phyloP scores from a whole-genome alignment of 2,888 invertebrate genomes.

The Pheosia tremula region DNA sequence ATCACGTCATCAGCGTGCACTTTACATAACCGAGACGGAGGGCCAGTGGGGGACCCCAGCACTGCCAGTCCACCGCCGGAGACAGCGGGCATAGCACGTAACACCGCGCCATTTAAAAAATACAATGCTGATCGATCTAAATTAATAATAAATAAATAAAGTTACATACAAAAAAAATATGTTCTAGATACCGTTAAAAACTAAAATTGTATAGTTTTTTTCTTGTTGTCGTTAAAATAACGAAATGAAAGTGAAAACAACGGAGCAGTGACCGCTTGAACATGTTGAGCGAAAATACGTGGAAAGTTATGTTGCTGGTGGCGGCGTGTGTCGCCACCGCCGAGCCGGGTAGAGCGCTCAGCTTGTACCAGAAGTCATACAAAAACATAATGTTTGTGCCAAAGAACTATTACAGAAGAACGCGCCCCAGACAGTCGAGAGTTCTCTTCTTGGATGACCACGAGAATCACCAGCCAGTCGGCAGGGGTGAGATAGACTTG shows the following conservation, averaged over 20 bases:
- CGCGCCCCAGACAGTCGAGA: conserved; percentile 53
- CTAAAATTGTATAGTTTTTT: conserved; percentile 24
- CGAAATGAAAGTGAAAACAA: conserved; percentile 78
- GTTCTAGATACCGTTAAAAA: conserved; percentile 43
- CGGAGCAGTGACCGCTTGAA: conserved; percentile 76
- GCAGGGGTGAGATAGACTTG: conserved; percentile 74
- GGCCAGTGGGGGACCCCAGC: conserved; percentile 22
- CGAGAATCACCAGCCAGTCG: conserved; percentile 64
- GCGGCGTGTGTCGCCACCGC: conserved; percentile 63
- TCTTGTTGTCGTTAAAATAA: conserved; percentile 31
- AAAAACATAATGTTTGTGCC: conserved; percentile 73
- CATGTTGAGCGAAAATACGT: conserved; percentile 78
- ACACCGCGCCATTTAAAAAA: conserved; percentile 23
- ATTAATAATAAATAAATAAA: conserved; percentile 29
- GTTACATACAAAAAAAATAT: conserved; percentile 43
- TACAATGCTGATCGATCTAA: conserved; percentile 47
- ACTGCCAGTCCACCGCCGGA: conserved; percentile 38
- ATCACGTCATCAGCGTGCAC: conserved; percentile 50
- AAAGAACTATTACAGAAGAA: conserved; percentile 56
- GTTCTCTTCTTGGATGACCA: conserved; percentile 73
- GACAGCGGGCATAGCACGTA: conserved; percentile 40
- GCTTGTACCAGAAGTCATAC: conserved; percentile 66
- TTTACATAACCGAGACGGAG: conserved; percentile 50
- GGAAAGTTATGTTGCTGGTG: conserved; percentile 78
- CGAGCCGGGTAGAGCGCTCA: conserved; percentile 74